These are phyloP conservation scores for Drosophila burlai DNA, from an alignment of 1,140 invertebrate genomes.

Conservation along the genomic window DNA sequence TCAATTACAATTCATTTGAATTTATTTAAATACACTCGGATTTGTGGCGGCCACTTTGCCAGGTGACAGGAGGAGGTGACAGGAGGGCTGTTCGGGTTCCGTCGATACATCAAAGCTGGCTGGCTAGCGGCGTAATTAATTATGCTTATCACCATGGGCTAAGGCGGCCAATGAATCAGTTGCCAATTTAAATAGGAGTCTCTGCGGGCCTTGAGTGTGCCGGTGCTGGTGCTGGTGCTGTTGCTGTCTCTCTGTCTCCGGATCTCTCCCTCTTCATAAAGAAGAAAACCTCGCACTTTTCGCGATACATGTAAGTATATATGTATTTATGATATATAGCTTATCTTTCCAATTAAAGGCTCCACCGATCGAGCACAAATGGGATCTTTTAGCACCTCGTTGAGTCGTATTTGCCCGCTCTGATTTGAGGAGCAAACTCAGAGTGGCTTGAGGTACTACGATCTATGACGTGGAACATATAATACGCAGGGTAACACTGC, in stretches of 20 bases:
- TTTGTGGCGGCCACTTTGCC: slow-evolving; percentile 42
- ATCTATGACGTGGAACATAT: slow-evolving; percentile 23
- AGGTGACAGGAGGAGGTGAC: slow-evolving; percentile 13
- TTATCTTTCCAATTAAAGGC: slow-evolving; percentile 55
- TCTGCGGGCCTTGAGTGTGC: slow-evolving; percentile 21
- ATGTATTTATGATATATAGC: background rate
- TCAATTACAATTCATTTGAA: slow-evolving; percentile 81
- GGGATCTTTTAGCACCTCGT: slow-evolving; percentile 74
- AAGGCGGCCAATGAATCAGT: slow-evolving; percentile 71
- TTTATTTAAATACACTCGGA: slow-evolving; percentile 82
- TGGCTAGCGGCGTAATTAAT: slow-evolving; percentile 66
- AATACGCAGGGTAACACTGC: background rate
- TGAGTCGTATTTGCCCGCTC: slow-evolving; percentile 64
- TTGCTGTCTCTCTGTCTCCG: background rate
- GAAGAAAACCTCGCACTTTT: slow-evolving; percentile 56
- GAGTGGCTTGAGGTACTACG: background rate
- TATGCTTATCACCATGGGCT: slow-evolving; percentile 70
- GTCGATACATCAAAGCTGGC: slow-evolving; percentile 72
- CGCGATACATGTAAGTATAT: background rate
- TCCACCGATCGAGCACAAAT: slow-evolving; percentile 37
- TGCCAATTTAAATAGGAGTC: slow-evolving; percentile 56
- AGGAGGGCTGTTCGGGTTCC: background rate
- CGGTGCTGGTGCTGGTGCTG: no score
- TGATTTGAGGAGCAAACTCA: slow-evolving; percentile 53
- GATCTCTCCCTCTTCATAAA: slow-evolving; percentile 1